Base-by-base conservation (phyloP, 2,797 vertebrate genomes). In the Linurgus olivaceus region DNA sequence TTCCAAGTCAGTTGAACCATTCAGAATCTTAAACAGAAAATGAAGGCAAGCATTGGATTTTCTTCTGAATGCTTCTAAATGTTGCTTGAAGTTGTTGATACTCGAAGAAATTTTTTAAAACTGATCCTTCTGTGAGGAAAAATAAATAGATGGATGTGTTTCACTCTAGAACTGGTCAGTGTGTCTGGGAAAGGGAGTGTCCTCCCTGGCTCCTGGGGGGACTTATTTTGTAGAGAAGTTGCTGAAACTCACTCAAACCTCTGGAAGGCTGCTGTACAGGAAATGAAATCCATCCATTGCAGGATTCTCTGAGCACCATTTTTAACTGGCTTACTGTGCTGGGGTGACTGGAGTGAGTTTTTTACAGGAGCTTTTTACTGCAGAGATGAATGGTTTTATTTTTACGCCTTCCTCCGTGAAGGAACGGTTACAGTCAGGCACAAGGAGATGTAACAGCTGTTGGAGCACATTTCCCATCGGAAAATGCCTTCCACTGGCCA, bases 401-500 rank as follows among this genome's bases (percentile, higher is more conserved):
- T 90, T 87, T 57, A 51, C 44, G 37, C 62, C 61, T 91, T 89
- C 37, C 65, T 82, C 13, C 17, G 20, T 81, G 92, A 88, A 96
- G 89, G 75, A 88, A 9, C 58, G 63, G 81, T 83, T 77, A 81
- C 90, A 96, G 66, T 75, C 84, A 52, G 78, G 77, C 51, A 31
- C 1, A 55, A 86, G 65, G 78, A 87, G 75, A 75, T 7, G 25
- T 50, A 88, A 54, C 96, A 96, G 94, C 93, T 96, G 94, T 95
- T 96, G 13, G 4, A 65, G 73, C 38, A 11, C 81, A 70, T 90
- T 93, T 90, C 89, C 91, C 84, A 81, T 89, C 81, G 91, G 87
- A 96, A 93, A 92, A 75, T 57, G 65, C 82, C 33, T 95, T 95
- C 78, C 76, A 23, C 78, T 91, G 92, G 93, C 91, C 93, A 93